These are phyloP conservation scores for Xanthia icteritia DNA, from an alignment of 2,888 invertebrate species.

Conservation along the genomic window DNA sequence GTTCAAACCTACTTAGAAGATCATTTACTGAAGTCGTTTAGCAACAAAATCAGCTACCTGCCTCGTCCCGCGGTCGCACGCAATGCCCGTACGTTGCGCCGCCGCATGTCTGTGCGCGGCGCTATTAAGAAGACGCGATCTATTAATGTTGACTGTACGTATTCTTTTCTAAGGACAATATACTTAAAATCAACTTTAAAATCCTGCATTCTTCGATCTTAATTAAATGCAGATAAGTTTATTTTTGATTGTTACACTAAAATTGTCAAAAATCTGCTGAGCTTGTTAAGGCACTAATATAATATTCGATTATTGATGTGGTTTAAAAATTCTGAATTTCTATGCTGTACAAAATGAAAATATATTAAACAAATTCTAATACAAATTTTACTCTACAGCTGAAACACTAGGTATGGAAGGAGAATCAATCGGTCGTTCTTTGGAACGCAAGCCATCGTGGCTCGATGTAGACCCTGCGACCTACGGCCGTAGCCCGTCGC, in stretches of 20 bases:
- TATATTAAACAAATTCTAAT: not conserved
- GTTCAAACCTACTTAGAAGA: constrained; percentile 97
- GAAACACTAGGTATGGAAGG: constrained; percentile 95
- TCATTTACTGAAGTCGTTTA: constrained; percentile 95
- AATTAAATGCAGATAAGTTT: not conserved
- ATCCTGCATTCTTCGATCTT: not conserved
- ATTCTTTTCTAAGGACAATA: not conserved
- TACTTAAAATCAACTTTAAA: not conserved
- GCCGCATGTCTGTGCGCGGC: constrained; percentile 97
- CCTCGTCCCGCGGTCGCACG: constrained; percentile 89
- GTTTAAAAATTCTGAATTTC: not conserved
- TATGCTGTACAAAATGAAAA: not conserved
- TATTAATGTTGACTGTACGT: constrained; percentile 96
- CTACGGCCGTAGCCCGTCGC: constrained; percentile 86
- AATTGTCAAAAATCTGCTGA: not conserved
- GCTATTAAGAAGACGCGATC: constrained; percentile 98
- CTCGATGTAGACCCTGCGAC: constrained; percentile 83
- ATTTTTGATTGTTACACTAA: not conserved
- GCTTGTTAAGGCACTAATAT: not conserved
- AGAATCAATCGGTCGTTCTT: constrained; percentile 83
- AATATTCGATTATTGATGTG: not conserved
- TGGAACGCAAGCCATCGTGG: constrained; percentile 88
- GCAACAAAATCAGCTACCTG: constrained; percentile 92
- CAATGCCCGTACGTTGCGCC: constrained; percentile 90
- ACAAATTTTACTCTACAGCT: constrained; percentile 84